Conservation (phyloP, 1,140 invertebrate genomes). For the Varroa destructor region DNA sequence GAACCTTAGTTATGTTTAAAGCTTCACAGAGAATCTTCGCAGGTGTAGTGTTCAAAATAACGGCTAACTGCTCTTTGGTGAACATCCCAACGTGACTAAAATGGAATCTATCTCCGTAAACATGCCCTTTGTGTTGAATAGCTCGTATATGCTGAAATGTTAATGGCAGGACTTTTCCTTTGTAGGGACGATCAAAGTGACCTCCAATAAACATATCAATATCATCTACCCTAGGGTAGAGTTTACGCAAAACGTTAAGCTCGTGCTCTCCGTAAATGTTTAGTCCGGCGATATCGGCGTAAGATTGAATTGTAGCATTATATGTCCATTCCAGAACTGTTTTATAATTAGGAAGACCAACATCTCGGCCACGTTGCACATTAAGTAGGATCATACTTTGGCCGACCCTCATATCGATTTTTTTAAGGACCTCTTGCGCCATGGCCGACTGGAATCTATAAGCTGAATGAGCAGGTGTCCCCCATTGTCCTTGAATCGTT, state of each 20-base stretch:
- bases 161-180: background rate
- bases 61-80: background rate
- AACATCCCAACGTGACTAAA: background rate
- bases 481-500: background rate
- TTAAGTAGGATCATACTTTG: background rate
- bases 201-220: background rate
- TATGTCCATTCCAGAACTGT: background rate
- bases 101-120: background rate
- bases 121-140: background rate
- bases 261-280: background rate
- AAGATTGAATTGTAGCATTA: background rate
- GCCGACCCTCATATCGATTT: background rate
- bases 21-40: slow-evolving; percentile 4
- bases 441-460: background rate
- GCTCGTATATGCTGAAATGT: background rate
- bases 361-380: slow-evolving; percentile 8
- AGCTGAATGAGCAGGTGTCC: background rate
- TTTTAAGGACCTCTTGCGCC: background rate
- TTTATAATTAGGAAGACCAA: background rate
- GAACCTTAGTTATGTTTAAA: background rate
- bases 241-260: background rate
- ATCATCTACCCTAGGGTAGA: background rate
- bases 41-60: background rate
- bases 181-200: background rate
- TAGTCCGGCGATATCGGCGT: background rate